Percentiles rank a stretch among this genome's conserved stretches.
phyloP scores from a whole-genome alignment of 2,888 invertebrate species.

The Mesorhabditis belari region DNA sequence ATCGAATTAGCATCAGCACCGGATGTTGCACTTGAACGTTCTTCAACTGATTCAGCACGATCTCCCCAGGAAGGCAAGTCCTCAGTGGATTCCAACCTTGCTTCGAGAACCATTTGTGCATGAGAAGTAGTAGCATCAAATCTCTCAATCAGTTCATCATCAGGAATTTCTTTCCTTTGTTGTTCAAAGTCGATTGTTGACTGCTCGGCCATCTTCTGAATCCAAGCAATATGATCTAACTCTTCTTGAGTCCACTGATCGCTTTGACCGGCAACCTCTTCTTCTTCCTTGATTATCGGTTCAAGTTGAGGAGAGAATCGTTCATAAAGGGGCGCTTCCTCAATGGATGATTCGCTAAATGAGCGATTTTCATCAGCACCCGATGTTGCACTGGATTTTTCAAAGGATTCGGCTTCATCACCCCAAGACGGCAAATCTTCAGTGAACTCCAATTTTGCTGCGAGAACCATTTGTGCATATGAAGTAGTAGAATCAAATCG shows the following conservation, averaged over 20 bases:
- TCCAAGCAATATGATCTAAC: constrained; percentile 15
- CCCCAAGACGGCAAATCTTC: not conserved
- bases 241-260: constrained; percentile 19
- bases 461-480: constrained; percentile 4
- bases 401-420: not conserved
- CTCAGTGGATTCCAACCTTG: not conserved
- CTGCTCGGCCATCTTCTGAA: constrained; percentile 10
- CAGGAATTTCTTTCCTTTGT: not conserved
- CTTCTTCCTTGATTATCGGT: constrained; percentile 1
- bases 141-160: not conserved
- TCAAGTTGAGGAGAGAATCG: constrained; percentile 3
- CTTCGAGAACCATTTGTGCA: not conserved
- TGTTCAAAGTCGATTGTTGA: constrained; percentile 4
- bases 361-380: not conserved
- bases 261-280: not conserved
- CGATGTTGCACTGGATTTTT: not conserved
- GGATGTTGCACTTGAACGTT: not conserved
- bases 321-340: constrained; percentile 2
- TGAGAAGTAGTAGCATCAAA: not conserved
- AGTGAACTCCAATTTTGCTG: not conserved
- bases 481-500: not conserved
- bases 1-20: not conserved
- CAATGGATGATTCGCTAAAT: not conserved
- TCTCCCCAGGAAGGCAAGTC: not conserved
- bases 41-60: not conserved